These are phyloP conservation scores for Nomia melanderi DNA, from an alignment of 1,140 invertebrate species.

Conservation along the genomic window DNA sequence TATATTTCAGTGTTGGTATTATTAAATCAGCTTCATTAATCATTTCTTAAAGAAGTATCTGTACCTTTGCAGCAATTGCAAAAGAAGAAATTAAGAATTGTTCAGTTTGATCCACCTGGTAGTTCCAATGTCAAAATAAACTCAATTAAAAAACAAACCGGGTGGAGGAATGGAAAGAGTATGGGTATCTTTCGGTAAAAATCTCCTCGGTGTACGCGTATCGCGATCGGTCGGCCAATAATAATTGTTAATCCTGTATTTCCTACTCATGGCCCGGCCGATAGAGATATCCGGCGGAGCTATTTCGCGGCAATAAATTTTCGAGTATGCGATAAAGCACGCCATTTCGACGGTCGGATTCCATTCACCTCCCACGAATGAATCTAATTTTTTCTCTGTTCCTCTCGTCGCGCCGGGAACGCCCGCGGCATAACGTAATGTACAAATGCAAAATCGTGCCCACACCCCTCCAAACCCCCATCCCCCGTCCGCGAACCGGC, in stretches of 20 bases:
- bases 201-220: neutral
- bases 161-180: neutral
- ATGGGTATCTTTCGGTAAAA: slow-evolving; percentile 4
- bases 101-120: too few species aligned
- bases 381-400: slow-evolving; percentile 58
- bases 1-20: too few species aligned
- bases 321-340: slow-evolving; percentile 60
- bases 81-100: too few species aligned
- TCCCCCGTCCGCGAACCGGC: neutral
- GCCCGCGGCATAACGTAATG: slow-evolving; percentile 60
- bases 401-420: slow-evolving; percentile 28
- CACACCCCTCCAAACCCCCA: slow-evolving; percentile 41
- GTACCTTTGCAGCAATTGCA: too few species aligned
- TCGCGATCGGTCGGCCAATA: slow-evolving; percentile 28
- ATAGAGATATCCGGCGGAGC: slow-evolving; percentile 47
- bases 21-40: too few species aligned
- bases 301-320: slow-evolving; percentile 61
- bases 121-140: too few species aligned
- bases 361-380: slow-evolving; percentile 48
- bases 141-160: too few species aligned
- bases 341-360: slow-evolving; percentile 51
- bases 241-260: slow-evolving; percentile 55
- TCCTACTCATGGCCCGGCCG: slow-evolving; percentile 10
- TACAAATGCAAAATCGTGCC: slow-evolving; percentile 61
- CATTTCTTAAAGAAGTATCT: too few species aligned